Evolutionary conservation across 2,797 vertebrate species (phyloP).

Genomic region (Anguilla anguilla): DNA sequence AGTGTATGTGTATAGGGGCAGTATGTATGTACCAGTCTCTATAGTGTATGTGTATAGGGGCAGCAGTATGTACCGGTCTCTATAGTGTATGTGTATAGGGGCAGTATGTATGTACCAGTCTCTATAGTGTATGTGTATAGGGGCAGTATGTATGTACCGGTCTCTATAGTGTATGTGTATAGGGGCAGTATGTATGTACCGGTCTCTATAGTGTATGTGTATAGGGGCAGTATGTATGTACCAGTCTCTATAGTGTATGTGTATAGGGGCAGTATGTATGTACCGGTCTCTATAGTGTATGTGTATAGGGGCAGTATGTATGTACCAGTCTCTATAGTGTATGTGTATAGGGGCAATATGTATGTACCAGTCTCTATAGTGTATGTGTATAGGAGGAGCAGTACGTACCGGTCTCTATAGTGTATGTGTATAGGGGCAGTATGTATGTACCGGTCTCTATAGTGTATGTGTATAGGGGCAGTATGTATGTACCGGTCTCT

Average conservation of each 20-base stretch:
- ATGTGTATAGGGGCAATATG: too few relatives aligned
- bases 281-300: too few relatives aligned
- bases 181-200: background rate
- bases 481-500: too few relatives aligned
- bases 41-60: background rate
- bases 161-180: background rate
- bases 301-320: too few relatives aligned
- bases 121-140: background rate
- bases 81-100: background rate
- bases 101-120: background rate
- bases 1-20: background rate
- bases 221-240: too few relatives aligned
- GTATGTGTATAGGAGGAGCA: too few relatives aligned
- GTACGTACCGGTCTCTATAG: too few relatives aligned
- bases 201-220: background rate
- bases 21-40: background rate
- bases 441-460: too few relatives aligned
- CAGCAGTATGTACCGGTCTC: background rate
- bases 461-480: too few relatives aligned
- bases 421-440: too few relatives aligned
- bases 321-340: too few relatives aligned
- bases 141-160: background rate
- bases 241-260: background rate
- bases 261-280: background rate
- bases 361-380: too few relatives aligned